A percentile compares a stretch with the other conserved stretches of the same genome.
These are phyloP conservation scores for Silurus meridionalis DNA, from an alignment of 2,113 vertebrate genomes.

Conservation along the genomic window DNA sequence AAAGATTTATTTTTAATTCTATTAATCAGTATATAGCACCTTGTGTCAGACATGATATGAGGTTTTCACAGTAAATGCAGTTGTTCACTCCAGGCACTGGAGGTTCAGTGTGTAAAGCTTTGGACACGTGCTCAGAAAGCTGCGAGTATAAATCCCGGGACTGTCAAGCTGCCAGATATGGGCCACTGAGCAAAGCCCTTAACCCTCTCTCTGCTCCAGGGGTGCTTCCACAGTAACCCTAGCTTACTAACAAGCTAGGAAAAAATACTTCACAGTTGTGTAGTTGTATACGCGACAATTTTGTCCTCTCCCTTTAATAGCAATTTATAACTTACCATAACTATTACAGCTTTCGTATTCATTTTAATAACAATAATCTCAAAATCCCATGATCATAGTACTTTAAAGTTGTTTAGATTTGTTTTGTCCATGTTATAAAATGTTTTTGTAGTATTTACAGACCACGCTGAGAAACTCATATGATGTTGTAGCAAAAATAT, in stretches of 20 bases:
- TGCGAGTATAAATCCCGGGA: not conserved
- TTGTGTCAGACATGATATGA: not conserved
- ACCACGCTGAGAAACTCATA: not conserved
- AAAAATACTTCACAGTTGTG: not conserved
- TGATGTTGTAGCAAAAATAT: not conserved
- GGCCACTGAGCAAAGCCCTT: slow-evolving; percentile 18
- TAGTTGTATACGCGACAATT: not conserved
- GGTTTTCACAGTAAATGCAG: not conserved
- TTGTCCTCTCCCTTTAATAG: not conserved
- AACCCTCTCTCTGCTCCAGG: not conserved
- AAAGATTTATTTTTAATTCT: not conserved
- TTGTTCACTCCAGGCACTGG: not conserved
- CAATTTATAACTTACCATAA: not conserved
- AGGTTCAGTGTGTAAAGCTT: not conserved
- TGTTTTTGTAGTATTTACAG: not conserved
- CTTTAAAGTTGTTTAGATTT: not conserved
- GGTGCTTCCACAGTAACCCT: not conserved
- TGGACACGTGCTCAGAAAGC: not conserved
- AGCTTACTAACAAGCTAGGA: not conserved
- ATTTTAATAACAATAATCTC: not conserved
- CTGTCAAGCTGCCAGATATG: slow-evolving; percentile 20
- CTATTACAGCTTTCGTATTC: not conserved
- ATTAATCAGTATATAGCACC: not conserved
- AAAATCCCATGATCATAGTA: not conserved
- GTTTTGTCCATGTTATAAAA: not conserved